A percentile compares a stretch with the other conserved stretches of the same genome.
Conservation (phyloP, 2,113 vertebrate genomes). For the Lagenorhynchus albirostris region DNA sequence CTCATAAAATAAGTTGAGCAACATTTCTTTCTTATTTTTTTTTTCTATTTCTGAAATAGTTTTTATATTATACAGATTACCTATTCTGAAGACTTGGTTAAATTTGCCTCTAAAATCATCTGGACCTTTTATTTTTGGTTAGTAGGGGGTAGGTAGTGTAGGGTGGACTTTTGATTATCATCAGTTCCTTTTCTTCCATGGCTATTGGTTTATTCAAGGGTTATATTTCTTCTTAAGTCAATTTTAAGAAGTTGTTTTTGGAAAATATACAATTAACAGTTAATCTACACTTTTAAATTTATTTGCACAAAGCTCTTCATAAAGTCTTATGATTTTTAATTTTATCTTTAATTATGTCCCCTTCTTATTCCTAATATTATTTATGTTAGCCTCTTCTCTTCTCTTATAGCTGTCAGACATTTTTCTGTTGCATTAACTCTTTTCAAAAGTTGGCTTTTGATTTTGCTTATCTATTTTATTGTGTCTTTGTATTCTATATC, state of each 20-base stretch:
- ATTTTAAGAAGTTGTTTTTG: background rate
- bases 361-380: background rate
- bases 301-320: background rate
- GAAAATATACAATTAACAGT: background rate
- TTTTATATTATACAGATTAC: background rate
- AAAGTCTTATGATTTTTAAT: background rate
- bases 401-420: background rate
- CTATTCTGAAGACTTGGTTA: background rate
- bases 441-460: background rate
- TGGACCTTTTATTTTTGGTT: background rate
- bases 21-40: background rate
- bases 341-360: background rate
- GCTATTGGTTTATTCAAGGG: background rate
- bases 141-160: background rate
- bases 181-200: background rate
- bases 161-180: background rate
- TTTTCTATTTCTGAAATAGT: background rate
- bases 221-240: background rate
- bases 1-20: conserved; percentile 10
- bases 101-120: background rate
- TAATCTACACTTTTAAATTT: background rate
- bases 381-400: background rate
- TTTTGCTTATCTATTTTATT: background rate
- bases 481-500: background rate
- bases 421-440: conserved; percentile 35